These are phyloP conservation scores for Pithys albifrons DNA, from an alignment of 2,113 vertebrate species.

Conservation along the genomic window DNA sequence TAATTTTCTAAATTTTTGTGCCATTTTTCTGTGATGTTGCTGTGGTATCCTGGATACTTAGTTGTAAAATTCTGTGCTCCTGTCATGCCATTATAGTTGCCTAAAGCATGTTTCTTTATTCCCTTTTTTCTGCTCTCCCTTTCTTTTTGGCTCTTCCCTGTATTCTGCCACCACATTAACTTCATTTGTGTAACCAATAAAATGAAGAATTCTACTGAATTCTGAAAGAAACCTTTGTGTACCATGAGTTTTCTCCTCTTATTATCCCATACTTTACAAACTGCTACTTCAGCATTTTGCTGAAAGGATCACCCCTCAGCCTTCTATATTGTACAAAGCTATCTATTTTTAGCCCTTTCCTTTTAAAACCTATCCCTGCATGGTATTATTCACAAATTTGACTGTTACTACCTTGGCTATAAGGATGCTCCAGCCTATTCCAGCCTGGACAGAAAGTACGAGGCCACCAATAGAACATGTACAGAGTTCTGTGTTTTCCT, in stretches of 20 bases:
- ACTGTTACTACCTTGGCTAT: neutral
- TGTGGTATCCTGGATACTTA: constrained; percentile 51
- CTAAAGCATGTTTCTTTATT: constrained; percentile 31
- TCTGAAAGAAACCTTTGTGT: constrained; percentile 43
- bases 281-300: constrained; percentile 16
- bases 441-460: neutral
- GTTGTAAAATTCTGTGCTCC: neutral
- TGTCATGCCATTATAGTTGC: constrained; percentile 29
- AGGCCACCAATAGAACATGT: neutral
- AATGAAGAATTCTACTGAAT: constrained; percentile 36
- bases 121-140: constrained; percentile 10
- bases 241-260: constrained; percentile 4
- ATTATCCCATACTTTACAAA: constrained; percentile 11
- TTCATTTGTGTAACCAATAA: constrained; percentile 49
- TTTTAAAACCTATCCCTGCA: neutral
- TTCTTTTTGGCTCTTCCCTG: constrained; percentile 14
- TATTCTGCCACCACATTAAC: constrained; percentile 26
- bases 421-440: neutral
- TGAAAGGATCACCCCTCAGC: neutral
- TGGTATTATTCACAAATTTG: neutral
- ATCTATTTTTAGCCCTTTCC: constrained; percentile 41
- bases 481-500: neutral
- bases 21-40: constrained; percentile 11
- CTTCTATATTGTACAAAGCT: neutral
- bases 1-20: constrained; percentile 34